Percentiles rank a stretch among this genome's conserved stretches.
Conservation (phyloP, 2,888 invertebrate genomes). For the Thereva nobilitata region DNA sequence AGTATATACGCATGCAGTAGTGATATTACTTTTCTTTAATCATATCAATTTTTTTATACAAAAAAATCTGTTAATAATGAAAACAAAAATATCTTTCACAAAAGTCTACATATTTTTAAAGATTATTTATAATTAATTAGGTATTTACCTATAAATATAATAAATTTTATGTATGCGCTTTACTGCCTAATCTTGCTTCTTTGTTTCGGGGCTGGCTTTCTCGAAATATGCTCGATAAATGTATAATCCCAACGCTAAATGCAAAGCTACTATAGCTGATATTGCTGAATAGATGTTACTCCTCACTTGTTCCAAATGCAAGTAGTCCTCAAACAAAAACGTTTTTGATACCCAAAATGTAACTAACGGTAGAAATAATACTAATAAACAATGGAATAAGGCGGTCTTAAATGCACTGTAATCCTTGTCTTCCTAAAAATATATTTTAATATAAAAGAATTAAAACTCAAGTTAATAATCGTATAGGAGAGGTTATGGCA, state of each 20-base stretch:
- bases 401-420: constrained; percentile 75
- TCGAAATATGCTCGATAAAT: constrained; percentile 78
- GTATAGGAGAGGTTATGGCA: background rate
- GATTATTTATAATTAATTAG: too few species aligned
- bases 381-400: constrained; percentile 74
- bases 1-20: too few species aligned
- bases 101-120: too few species aligned
- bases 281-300: constrained; percentile 81
- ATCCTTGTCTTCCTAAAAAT: constrained; percentile 61
- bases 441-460: constrained; percentile 15
- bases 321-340: constrained; percentile 71
- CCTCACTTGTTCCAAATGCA: constrained; percentile 61
- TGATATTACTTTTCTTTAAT: too few species aligned
- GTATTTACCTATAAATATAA: too few species aligned
- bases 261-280: constrained; percentile 73
- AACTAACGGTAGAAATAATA: constrained; percentile 74
- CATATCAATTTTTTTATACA: too few species aligned
- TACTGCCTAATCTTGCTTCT: constrained; percentile 27
- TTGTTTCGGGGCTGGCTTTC: constrained; percentile 46
- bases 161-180: too few species aligned
- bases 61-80: too few species aligned
- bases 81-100: too few species aligned
- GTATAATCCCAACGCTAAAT: constrained; percentile 76
- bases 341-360: constrained; percentile 74
- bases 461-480: background rate